Evolutionary conservation across 2,797 vertebrate species (phyloP), one percentile per base, ranked within the genome.

Genomic region (Ctenopoma multispine): DNA sequence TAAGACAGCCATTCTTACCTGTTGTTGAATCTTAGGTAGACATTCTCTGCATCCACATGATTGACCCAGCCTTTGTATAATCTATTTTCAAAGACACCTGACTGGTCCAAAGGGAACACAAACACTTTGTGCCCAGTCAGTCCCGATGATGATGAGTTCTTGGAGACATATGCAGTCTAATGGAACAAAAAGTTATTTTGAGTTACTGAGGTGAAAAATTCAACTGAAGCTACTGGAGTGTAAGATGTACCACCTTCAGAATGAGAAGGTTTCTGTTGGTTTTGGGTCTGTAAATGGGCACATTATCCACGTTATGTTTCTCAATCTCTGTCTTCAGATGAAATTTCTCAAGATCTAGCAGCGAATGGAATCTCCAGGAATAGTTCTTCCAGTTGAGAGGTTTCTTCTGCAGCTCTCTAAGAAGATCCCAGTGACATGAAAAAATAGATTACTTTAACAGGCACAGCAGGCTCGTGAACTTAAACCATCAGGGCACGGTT

Each of bases 261-360:
- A 91, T 70, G 51, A 96, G 83, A 46, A 96, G 77, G 0, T 14
- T 46, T 31, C 70, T 75, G 9, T 79, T 83, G 7, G 0, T 2
- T 0, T 17, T 15, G 66, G 95, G 91, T 81, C 51, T 80, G 62
- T 38, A 74, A 94, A 97, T 93, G 61, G 85, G 3, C n/a, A 65
- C 43, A 88, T 87, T 10, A 2, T 55, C 0, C 86, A 92, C 89
- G 84, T 95, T 93, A 0, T 95, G 96, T 72, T 81, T 88, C 8
- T 91, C 89, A 72, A 95, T 94, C 53, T 96, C 94, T 36, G 87
- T 90, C 49, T 92, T 91, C 94, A 94, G 93, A 75, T 97, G 93
- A 43, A 93, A 82, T 81, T 97, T 96, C 77, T 97, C 96, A 38
- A 97, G 81, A 79, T 96, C 83, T 64, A 97, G 90, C 50, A 97